Conservation (phyloP, 2,797 vertebrate genomes). For the Pipistrellus pygmaeus region DNA sequence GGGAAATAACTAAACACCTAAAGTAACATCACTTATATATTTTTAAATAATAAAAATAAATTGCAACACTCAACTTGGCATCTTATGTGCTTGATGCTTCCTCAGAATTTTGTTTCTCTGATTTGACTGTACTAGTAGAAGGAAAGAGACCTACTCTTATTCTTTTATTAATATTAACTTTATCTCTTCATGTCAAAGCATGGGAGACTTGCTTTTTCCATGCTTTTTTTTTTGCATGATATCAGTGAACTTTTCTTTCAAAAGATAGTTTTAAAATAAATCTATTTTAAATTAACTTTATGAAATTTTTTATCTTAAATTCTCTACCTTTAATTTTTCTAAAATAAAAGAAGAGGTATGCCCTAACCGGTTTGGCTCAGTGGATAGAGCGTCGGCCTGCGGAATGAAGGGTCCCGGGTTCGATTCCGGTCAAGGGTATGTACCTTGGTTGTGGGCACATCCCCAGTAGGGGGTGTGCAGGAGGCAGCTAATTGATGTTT, state of each 20-base stretch:
- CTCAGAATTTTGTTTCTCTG: background rate
- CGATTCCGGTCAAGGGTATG: too few species aligned
- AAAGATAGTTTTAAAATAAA: background rate
- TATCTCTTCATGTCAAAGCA: background rate
- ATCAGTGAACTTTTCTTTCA: background rate
- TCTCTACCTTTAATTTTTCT: slow-evolving; percentile 29
- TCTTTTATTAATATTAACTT: background rate
- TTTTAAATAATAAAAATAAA: slow-evolving; percentile 51
- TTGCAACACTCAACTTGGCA: background rate
- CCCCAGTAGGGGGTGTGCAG: too few species aligned
- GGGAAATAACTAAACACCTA: background rate
- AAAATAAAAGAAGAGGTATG: background rate
- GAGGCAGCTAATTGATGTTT: too few species aligned
- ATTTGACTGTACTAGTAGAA: background rate
- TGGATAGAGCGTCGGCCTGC: too few species aligned
- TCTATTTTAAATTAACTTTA: background rate
- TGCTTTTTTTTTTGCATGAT: background rate
- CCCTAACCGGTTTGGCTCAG: too few species aligned
- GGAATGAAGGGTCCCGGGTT: too few species aligned
- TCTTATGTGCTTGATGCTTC: background rate
- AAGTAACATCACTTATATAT: slow-evolving; percentile 9
- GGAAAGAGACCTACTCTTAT: background rate
- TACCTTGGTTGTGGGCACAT: too few species aligned
- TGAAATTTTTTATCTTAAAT: background rate
- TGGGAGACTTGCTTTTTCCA: background rate